Base-by-base conservation (phyloP, 2,113 vertebrate genomes). In the Alethe diademata region DNA sequence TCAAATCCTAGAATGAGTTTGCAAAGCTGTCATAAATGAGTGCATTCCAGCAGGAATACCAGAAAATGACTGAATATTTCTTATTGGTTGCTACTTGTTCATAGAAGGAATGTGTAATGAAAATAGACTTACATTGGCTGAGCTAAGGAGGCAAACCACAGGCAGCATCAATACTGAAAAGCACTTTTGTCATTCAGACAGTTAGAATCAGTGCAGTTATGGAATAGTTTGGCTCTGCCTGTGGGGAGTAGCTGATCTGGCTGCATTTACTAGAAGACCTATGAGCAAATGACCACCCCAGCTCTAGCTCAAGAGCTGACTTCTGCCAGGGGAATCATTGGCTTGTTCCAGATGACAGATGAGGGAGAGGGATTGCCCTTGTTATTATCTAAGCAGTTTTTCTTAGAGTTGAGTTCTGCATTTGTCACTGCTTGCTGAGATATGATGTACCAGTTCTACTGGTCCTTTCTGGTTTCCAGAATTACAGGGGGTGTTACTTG, bases 381-480 rank as follows among this genome's bases (percentile, higher is more conserved):
- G 38, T 90, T 86, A 35, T 66, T 88, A 62, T 47, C 67, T 74
- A 73, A 75, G 64, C 56, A 45, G 10, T 83, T 94, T 88, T 84
- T 91, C 64, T 60, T 74, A 2, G 35, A 92, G 51, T 47, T 38
- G 88, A 54, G 29, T 78, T 89, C 67, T 87, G 35, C 29, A 3
- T 70, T 86, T 4, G 8, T 83, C 54, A 50, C 45, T 92, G 38
- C 82, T 47, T 64, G 75, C 71, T 2, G 6, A 76, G 92, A 79
- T 90, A 48, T 0, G 3, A 7, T 23, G 11, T 86, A 71, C 94
- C 79, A 51, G 91, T 92, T 83, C 75, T 88, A 38, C 90, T 83
- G 91, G 92, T 95, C 69, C 56, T 35, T 80, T 35, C 94, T 60
- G 75, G 51, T 67, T 88, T 88, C 79, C 61, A 74, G 69, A 92